Evolutionary conservation across 2,888 invertebrate genomes (phyloP).

Genomic region (Hirudinaria manillensis): DNA sequence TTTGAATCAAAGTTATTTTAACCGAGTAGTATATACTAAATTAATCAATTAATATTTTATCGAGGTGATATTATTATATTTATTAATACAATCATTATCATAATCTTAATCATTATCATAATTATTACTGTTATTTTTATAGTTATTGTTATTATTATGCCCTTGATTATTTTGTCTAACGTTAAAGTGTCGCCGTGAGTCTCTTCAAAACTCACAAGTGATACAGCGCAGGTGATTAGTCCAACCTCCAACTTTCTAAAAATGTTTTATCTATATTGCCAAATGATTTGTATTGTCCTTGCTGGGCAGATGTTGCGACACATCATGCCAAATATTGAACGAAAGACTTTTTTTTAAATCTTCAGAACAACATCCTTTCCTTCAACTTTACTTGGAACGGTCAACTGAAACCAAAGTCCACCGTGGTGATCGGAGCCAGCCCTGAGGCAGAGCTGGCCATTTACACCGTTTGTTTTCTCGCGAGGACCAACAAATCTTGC

Average conservation of each 20-base stretch:
- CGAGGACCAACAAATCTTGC: conserved; percentile 62
- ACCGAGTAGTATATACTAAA: no score
- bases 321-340: background rate
- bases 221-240: no score
- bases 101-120: no score
- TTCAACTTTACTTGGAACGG: conserved; percentile 33
- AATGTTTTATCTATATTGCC: background rate
- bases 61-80: no score
- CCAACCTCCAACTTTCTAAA: no score
- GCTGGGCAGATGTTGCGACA: background rate
- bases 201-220: no score
- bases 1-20: background rate
- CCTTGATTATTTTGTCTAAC: no score
- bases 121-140: no score
- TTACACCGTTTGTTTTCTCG: conserved; percentile 77
- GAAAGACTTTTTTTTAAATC: background rate
- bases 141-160: no score
- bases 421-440: conserved; percentile 57
- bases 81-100: no score
- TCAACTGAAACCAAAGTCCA: conserved; percentile 33
- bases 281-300: background rate
- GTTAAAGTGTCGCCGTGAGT: no score
- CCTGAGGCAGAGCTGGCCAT: conserved; percentile 85
- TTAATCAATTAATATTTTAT: no score
- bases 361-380: conserved; percentile 11